phyloP scores from a whole-genome alignment of 2,888 invertebrate species.

The Branchipolynoe longqiensis region DNA sequence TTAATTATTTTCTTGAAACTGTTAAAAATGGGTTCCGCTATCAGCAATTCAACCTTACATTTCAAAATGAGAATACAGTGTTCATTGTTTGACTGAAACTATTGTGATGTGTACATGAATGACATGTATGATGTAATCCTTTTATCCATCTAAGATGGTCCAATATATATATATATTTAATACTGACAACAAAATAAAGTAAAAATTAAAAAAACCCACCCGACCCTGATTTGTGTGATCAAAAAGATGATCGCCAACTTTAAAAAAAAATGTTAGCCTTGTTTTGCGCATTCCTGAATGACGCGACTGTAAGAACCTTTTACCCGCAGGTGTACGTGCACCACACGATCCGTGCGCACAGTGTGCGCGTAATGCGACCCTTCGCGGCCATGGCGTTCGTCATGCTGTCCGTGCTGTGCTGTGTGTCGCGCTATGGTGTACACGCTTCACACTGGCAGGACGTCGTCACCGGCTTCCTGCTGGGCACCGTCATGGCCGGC shows the following conservation, averaged over 20 bases:
- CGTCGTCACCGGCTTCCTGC: conserved; percentile 81
- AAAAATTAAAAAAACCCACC: too few relatives aligned
- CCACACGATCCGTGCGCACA: conserved; percentile 81
- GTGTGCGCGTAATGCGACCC: conserved; percentile 82
- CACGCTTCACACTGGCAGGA: conserved; percentile 82
- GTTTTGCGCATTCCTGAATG: neutral
- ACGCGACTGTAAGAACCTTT: too few relatives aligned
- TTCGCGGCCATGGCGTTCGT: conserved; percentile 82
- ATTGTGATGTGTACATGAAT: too few relatives aligned
- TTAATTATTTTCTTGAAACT: neutral
- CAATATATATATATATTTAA: too few relatives aligned
- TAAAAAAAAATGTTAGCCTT: too few relatives aligned
- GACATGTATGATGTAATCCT: too few relatives aligned
- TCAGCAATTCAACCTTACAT: neutral
- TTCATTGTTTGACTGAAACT: too few relatives aligned
- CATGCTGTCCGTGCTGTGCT: conserved; percentile 81
- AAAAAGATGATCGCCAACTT: too few relatives aligned
- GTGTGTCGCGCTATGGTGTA: conserved; percentile 81
- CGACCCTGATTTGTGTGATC: too few relatives aligned
- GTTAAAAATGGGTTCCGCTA: neutral
- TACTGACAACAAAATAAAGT: too few relatives aligned
- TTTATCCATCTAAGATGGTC: too few relatives aligned
- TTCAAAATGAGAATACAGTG: too few relatives aligned
- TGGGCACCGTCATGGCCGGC: conserved; percentile 81
- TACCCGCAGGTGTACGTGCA: conserved; percentile 81